These are phyloP conservation scores for Zapornia atra DNA, from an alignment of 2,113 vertebrate species.

Conservation along the genomic window DNA sequence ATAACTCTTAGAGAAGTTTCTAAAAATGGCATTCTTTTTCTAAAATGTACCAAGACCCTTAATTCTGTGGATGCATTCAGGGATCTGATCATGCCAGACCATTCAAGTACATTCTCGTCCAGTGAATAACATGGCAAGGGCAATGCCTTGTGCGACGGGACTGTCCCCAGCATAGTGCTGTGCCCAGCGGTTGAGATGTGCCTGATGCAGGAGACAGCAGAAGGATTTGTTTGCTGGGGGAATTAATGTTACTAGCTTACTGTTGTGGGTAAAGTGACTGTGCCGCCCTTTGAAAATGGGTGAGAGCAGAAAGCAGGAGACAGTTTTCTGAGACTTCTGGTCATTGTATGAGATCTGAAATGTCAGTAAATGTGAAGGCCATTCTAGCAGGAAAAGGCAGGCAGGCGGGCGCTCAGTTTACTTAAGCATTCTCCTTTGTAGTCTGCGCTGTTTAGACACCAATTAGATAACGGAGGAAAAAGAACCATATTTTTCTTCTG, in stretches of 20 bases:
- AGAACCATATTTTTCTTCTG: neutral
- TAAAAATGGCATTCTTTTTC: neutral
- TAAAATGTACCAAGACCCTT: neutral
- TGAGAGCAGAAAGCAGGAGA: neutral
- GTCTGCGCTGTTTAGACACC: neutral
- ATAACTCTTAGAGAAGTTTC: neutral
- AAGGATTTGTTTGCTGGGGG: neutral
- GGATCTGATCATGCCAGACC: neutral
- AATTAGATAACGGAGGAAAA: neutral
- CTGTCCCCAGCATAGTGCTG: neutral
- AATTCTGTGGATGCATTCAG: neutral
- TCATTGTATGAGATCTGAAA: neutral
- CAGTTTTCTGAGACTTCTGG: slow-evolving; percentile 3
- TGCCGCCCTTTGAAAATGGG: neutral
- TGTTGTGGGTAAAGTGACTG: neutral
- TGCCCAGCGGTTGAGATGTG: fast-evolving
- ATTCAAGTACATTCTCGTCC: neutral
- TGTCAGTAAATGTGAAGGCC: neutral
- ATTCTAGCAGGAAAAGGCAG: neutral
- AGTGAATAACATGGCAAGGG: neutral
- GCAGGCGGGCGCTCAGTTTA: neutral
- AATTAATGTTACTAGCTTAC: neutral
- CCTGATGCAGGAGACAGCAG: neutral
- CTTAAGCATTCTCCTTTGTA: neutral
- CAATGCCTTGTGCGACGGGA: neutral